These are phyloP conservation scores for Lateolabrax maculatus DNA, from an alignment of 2,797 vertebrate genomes.

Conservation along the genomic window DNA sequence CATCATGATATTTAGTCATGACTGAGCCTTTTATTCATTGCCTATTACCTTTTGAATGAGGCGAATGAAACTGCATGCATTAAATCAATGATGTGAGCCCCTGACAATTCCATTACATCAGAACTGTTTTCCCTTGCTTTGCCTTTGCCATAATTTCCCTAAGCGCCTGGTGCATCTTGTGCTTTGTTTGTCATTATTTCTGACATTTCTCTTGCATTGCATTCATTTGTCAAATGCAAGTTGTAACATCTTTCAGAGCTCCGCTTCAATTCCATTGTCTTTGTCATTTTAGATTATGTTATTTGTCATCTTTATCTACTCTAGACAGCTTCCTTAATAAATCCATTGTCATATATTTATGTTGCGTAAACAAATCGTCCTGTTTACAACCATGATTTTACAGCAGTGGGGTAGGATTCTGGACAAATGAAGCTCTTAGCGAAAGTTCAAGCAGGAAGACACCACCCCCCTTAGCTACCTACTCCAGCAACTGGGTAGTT, in stretches of 20 bases:
- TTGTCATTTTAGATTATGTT: conserved; percentile 53
- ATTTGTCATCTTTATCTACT: conserved; percentile 63
- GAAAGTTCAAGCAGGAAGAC: not conserved
- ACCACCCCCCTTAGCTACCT: not conserved
- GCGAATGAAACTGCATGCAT: conserved; percentile 41
- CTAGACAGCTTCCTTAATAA: conserved; percentile 40
- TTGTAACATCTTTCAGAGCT: conserved; percentile 36
- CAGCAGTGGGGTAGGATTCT: conserved; percentile 1
- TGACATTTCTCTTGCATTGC: conserved; percentile 38
- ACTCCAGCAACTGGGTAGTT: not conserved
- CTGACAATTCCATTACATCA: conserved; percentile 57
- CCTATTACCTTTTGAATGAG: conserved; percentile 54
- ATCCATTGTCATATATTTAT: conserved; percentile 25
- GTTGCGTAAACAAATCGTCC: conserved; percentile 40
- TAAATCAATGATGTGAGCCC: conserved; percentile 52
- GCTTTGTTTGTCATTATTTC: conserved; percentile 55
- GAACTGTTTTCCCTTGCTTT: conserved; percentile 32
- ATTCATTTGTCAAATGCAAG: conserved; percentile 49
- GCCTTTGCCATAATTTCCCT: conserved; percentile 52
- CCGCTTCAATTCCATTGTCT: conserved; percentile 42
- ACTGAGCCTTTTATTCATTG: conserved; percentile 46
- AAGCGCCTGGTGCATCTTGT: conserved; percentile 23
- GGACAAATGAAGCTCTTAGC: conserved; percentile 8
- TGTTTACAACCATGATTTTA: conserved; percentile 28
- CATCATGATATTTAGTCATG: conserved; percentile 39